Percentiles rank a stretch among this genome's conserved stretches.
Conservation (phyloP, 2,113 vertebrate species). For the Taurulus bubalis region DNA sequence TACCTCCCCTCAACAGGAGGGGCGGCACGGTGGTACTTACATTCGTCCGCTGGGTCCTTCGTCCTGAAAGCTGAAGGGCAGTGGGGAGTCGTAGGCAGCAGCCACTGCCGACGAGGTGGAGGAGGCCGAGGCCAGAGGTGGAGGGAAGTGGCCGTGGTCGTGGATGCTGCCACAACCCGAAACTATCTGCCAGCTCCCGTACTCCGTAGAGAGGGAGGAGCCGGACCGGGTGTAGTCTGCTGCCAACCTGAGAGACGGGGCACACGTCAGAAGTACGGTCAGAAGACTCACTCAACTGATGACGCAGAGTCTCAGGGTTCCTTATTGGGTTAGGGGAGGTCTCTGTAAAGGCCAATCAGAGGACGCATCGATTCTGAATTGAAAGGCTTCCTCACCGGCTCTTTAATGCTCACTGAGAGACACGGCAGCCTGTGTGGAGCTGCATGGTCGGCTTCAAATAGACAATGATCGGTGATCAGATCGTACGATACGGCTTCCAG, state of each 20-base stretch:
- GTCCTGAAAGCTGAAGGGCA: constrained; percentile 95
- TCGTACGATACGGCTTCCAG: too few species aligned
- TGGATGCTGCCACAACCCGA: constrained; percentile 98
- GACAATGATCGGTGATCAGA: too few species aligned
- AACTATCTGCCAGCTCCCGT: constrained; percentile 99
- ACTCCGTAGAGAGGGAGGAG: constrained; percentile 97
- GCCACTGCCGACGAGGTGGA: constrained; percentile 57
- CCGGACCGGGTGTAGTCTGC: constrained; percentile 90
- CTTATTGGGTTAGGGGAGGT: too few species aligned
- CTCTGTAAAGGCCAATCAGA: too few species aligned
- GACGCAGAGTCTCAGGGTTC: too few species aligned
- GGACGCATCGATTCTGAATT: too few species aligned
- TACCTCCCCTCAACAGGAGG: neutral
- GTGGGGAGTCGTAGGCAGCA: constrained; percentile 84
- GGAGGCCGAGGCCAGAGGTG: constrained; percentile 61
- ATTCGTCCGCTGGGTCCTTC: constrained; percentile 91
- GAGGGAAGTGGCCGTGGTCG: constrained; percentile 89
- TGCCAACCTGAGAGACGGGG: constrained; percentile 85
- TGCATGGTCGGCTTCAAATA: too few species aligned
- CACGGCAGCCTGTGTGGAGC: too few species aligned
- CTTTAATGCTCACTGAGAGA: too few species aligned
- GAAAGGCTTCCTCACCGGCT: too few species aligned
- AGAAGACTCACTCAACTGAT: neutral
- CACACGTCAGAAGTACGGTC: neutral
- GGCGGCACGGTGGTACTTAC: constrained; percentile 84